Conservation (phyloP, 2,113 vertebrate species). For the Bubo scandiacus region DNA sequence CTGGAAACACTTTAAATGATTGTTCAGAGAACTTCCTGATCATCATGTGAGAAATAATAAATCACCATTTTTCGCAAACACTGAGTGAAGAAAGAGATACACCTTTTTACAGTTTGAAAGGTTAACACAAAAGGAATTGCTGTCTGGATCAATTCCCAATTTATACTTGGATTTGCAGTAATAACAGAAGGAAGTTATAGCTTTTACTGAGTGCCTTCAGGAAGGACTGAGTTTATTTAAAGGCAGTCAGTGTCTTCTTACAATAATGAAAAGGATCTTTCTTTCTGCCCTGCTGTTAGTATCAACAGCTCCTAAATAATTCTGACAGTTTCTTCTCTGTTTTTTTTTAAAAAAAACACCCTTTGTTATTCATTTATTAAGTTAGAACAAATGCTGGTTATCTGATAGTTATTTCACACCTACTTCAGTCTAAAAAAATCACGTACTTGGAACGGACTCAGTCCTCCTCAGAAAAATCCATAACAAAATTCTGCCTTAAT, state of each 20-base stretch:
- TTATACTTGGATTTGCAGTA: not conserved
- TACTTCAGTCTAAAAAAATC: not conserved
- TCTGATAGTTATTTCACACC: not conserved
- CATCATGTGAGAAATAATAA: not conserved
- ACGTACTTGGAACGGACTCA: not conserved
- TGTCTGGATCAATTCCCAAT: not conserved
- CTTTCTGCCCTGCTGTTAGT: not conserved
- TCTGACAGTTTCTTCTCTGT: not conserved
- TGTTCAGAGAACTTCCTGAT: not conserved
- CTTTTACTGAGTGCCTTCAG: not conserved
- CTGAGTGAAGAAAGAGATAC: not conserved
- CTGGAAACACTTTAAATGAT: not conserved
- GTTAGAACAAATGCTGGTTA: not conserved
- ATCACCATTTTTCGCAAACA: not conserved
- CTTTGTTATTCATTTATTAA: not conserved
- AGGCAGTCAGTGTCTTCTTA: not conserved
- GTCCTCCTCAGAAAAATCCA: not conserved
- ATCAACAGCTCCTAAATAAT: not conserved
- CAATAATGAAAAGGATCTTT: not conserved
- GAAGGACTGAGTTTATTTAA: slow-evolving; percentile 1
- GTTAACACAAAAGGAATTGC: not conserved
- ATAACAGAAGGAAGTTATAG: not conserved
- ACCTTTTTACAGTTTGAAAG: not conserved
- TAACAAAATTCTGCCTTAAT: not conserved
- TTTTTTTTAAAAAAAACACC: not conserved